Percentiles rank a stretch among this genome's conserved stretches.
phyloP scores from a whole-genome alignment of 1,140 invertebrate genomes.

The Pseudoatta argentina region DNA sequence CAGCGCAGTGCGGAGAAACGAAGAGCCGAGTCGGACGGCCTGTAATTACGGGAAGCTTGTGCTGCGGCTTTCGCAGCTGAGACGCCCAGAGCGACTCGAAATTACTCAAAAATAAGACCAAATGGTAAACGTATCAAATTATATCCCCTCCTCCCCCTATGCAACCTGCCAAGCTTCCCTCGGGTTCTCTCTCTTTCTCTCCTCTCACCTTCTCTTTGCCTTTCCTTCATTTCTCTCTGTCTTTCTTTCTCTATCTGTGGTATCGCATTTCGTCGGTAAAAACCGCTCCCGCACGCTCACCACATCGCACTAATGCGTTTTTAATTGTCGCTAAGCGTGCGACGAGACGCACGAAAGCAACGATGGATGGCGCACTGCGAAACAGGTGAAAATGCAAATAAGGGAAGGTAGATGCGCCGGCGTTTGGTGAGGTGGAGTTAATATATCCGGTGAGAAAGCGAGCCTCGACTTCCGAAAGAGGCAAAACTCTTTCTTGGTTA shows the following conservation, averaged over 20 bases:
- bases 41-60: conserved; percentile 83
- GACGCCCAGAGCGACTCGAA: conserved; percentile 83
- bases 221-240: not conserved
- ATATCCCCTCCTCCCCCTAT: conserved; percentile 69
- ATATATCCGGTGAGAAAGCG: conserved; percentile 7
- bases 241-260: not conserved
- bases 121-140: conserved; percentile 84
- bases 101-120: conserved; percentile 85
- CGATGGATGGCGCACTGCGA: not conserved
- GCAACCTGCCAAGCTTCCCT: not conserved
- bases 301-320: conserved; percentile 80
- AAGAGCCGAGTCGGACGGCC: conserved; percentile 77
- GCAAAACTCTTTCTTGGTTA: not conserved
- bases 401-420: conserved; percentile 10
- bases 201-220: not conserved
- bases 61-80: conserved; percentile 79
- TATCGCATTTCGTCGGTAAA: conserved; percentile 2
- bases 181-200: not conserved
- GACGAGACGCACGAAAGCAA: conserved; percentile 51
- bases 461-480: not conserved
- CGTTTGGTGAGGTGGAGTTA: conserved; percentile 21
- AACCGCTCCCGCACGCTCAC: conserved; percentile 1
- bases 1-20: conserved; percentile 46
- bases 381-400: conserved; percentile 55
- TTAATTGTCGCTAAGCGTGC: conserved; percentile 81